These are phyloP conservation scores for Athalia circularis DNA, from an alignment of 2,888 invertebrate species.

Conservation along the genomic window DNA sequence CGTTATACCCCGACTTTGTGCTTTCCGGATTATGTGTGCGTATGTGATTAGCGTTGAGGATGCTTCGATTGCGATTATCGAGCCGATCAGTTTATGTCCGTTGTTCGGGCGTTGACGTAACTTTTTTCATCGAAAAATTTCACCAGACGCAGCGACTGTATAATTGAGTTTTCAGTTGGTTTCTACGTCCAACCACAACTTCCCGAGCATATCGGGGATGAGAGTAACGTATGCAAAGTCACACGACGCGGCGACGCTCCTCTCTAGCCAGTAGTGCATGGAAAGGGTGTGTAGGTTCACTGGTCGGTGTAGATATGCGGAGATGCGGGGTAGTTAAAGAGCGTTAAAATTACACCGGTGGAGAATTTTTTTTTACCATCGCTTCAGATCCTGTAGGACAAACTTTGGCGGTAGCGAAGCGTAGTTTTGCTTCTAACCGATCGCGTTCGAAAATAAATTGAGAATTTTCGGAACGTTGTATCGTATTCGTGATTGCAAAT, in stretches of 20 bases:
- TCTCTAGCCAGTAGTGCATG: background rate
- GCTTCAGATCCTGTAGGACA: background rate
- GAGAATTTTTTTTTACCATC: background rate
- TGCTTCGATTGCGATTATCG: background rate
- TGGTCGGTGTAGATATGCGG: background rate
- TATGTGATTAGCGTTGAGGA: background rate
- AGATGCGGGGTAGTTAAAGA: background rate
- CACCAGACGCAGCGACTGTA: too few species aligned
- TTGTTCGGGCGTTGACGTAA: too few species aligned
- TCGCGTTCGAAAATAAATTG: too few species aligned
- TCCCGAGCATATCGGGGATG: background rate
- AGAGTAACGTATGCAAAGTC: slow-evolving; percentile 41
- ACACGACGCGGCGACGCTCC: slow-evolving; percentile 5
- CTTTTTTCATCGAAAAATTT: too few species aligned
- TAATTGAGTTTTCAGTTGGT: too few species aligned
- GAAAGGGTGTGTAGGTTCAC: background rate
- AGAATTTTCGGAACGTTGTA: too few species aligned
- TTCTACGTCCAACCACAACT: background rate
- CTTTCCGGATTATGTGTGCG: background rate
- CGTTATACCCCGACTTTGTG: slow-evolving; percentile 3
- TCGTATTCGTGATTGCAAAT: too few species aligned
- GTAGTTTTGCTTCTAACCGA: too few species aligned
- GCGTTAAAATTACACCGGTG: background rate
- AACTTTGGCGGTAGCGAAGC: too few species aligned
- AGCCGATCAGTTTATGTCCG: background rate